Percentiles rank a stretch among this genome's conserved stretches.
phyloP scores from a whole-genome alignment of 1,140 invertebrate species.

The Acromyrmex charruanus region DNA sequence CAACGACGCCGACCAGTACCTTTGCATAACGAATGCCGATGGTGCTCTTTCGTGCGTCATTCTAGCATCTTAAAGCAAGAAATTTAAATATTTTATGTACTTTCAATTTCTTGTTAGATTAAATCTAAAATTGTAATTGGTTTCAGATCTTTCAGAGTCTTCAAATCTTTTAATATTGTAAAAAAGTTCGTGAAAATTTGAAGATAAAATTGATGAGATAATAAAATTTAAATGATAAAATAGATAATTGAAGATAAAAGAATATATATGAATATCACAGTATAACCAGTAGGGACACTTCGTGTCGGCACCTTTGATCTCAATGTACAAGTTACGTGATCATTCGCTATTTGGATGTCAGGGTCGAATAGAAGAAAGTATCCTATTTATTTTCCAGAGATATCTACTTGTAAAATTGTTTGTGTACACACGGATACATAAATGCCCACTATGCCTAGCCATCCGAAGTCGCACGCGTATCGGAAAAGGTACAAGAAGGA shows the following conservation, averaged over 20 bases:
- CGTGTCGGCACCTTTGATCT: no score
- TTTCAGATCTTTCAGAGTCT: not conserved
- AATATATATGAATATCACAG: not conserved
- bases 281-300: no score
- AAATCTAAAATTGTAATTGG: not conserved
- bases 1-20: conserved; percentile 27
- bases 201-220: not conserved
- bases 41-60: conserved; percentile 12
- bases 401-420: no score
- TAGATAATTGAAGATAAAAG: not conserved
- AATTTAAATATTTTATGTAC: not conserved
- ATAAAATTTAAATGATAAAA: not conserved
- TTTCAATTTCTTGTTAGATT: not conserved
- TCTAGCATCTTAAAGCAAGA: conserved; percentile 2
- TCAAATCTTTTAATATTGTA: not conserved
- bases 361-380: no score
- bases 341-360: no score
- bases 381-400: no score
- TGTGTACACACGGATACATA: no score
- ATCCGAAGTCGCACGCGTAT: no score
- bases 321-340: no score
- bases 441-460: no score
- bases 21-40: conserved; percentile 63
- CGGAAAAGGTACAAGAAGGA: no score
- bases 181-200: not conserved